A percentile compares a stretch with the other conserved stretches of the same genome.
Evolutionary conservation across 2,888 invertebrate species (phyloP).

Genomic region (Chaitophorus viminalis): DNA sequence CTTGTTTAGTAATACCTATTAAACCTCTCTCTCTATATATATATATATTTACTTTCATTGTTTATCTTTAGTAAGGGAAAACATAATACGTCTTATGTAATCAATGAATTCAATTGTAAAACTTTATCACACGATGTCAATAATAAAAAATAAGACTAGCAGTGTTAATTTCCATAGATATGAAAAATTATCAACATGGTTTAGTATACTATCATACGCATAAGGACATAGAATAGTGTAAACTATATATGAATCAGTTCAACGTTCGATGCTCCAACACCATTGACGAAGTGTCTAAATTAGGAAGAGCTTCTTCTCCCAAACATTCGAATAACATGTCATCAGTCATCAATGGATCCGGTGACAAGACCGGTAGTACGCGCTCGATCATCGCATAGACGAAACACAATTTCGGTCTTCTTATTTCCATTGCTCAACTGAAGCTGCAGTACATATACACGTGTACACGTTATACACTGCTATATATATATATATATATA

Average conservation of each 20-base stretch:
- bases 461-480: neutral
- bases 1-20: too few relatives aligned
- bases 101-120: too few relatives aligned
- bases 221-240: too few relatives aligned
- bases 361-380: slow-evolving; percentile 32
- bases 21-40: too few relatives aligned
- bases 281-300: slow-evolving; percentile 20
- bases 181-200: neutral
- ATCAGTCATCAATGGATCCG: slow-evolving; percentile 16
- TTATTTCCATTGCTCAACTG: slow-evolving; percentile 11
- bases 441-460: neutral
- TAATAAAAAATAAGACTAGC: too few relatives aligned
- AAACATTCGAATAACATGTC: neutral
- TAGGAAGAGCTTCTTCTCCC: neutral
- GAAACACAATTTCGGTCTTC: neutral
- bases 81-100: too few relatives aligned
- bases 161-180: neutral
- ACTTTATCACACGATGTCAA: too few relatives aligned
- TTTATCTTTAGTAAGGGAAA: too few relatives aligned
- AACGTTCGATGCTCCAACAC: neutral
- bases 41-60: too few relatives aligned
- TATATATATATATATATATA: too few relatives aligned
- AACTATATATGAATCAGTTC: neutral
- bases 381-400: neutral
- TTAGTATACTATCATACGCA: too few relatives aligned